Evolutionary conservation across 2,888 invertebrate species (phyloP), one percentile per base, ranked within the genome.

Genomic region (Actias luna): DNA sequence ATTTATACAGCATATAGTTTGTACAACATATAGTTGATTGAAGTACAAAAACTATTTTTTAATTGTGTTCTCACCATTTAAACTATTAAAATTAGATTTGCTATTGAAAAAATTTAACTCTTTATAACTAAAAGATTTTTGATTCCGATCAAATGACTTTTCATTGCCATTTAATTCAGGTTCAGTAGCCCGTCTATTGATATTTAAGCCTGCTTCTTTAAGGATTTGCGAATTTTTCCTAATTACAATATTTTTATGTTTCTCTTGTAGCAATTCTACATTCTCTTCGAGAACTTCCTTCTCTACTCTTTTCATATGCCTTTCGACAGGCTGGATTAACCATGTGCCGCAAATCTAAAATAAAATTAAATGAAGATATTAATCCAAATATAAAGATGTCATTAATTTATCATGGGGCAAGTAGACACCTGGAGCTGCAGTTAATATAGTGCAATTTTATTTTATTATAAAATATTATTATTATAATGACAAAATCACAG

Each of bases 241-340:
- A 62, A 80, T 79, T 2, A 80, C 74, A 60, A 81, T 79, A 62
- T 83, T 74, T 66, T 83, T 82, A 61, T 84, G 78, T 64, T 84
- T 88, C 4, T 83, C 78, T 61, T 85, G 79, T 59, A 92, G 73
- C 61, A 92, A 72, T 58, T 83, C 77, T 60, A 85, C 71, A 62
- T 80, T 88, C 75, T 92, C 88, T 71, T 88, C 68, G 60, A 76
- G 70, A 8, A 90, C 81, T 67, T 85, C 84, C 72, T 84, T 85
- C 76, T 86, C 88, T 0, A 92, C 70, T 77, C 83, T 78, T 65
- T 92, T 89, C 88, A 93, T 80, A 66, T 94, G 94, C 89, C 93
- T 87, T 77, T 93, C 80, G 0, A 95, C 93, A 0, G 95, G 95
- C 67, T 94, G 94, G 52, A 95, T 91, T 2, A 94, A 77, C 61